These are phyloP conservation scores for Tinea trinotella DNA, from an alignment of 2,888 invertebrate genomes.

Conservation along the genomic window DNA sequence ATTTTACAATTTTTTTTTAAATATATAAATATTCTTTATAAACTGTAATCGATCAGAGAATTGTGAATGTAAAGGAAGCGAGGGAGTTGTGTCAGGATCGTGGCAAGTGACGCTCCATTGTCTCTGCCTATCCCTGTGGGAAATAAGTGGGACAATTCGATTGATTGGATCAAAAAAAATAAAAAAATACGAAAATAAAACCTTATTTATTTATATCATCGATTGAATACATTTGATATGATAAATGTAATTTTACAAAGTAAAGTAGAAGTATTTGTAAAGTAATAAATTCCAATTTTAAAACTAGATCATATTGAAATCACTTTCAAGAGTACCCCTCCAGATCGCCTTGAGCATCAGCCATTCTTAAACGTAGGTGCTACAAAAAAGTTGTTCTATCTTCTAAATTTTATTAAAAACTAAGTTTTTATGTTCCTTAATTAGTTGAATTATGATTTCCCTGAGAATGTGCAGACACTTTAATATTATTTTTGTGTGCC, in stretches of 20 bases:
- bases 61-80: too few species aligned
- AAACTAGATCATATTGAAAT: not conserved
- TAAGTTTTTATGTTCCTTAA: constrained; percentile 11
- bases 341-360: constrained; percentile 17
- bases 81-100: too few species aligned
- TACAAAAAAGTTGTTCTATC: constrained; percentile 16
- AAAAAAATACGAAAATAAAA: too few species aligned
- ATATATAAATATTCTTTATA: not conserved
- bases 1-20: not conserved
- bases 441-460: constrained; percentile 15
- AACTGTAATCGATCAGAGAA: not conserved
- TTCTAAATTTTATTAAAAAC: constrained; percentile 13
- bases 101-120: too few species aligned
- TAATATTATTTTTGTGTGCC: not conserved
- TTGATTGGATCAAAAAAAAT: too few species aligned
- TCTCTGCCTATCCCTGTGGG: too few species aligned
- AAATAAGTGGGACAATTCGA: too few species aligned
- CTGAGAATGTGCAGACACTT: constrained; percentile 6
- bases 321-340: not conserved
- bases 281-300: too few species aligned
- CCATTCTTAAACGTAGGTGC: not conserved
- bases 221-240: too few species aligned
- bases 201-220: too few species aligned
- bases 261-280: too few species aligned
- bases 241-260: too few species aligned